phyloP scores from a whole-genome alignment of 2,113 vertebrate species.

The Epinephelus moara region DNA sequence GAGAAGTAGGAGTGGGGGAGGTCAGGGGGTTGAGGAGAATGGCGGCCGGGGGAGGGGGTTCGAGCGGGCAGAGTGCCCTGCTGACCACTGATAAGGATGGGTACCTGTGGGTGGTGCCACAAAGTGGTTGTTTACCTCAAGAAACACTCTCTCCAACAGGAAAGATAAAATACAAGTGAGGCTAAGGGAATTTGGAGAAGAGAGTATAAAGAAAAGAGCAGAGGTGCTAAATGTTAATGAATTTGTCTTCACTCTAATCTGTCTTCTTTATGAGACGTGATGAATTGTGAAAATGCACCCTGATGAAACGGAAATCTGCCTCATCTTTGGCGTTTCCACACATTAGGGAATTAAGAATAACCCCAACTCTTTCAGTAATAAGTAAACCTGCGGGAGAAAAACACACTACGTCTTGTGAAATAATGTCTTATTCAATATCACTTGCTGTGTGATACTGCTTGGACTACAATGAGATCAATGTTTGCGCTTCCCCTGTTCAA shows the following conservation, averaged over 20 bases:
- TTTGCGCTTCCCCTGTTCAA: conserved; percentile 3
- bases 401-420: background rate
- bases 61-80: conserved; percentile 31
- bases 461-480: conserved; percentile 37
- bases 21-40: conserved; percentile 54
- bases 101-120: conserved; percentile 52
- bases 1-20: conserved; percentile 47
- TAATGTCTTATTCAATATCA: conserved; percentile 25
- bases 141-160: conserved; percentile 13
- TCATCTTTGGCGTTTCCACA: conserved; percentile 8
- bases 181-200: background rate
- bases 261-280: conserved; percentile 4
- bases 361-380: background rate
- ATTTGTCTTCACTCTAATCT: background rate
- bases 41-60: conserved; percentile 11
- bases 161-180: conserved; percentile 35
- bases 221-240: background rate
- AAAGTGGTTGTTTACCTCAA: conserved; percentile 53
- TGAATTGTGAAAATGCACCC: conserved; percentile 7
- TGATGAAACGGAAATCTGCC: conserved; percentile 20
- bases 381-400: background rate
- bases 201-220: background rate
- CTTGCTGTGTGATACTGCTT: conserved; percentile 13
- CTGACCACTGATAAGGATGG: conserved; percentile 63
- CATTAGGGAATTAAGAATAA: conserved; percentile 11